These are phyloP conservation scores for Phocides pigmalion DNA, from an alignment of 1,140 invertebrate genomes.

Conservation along the genomic window DNA sequence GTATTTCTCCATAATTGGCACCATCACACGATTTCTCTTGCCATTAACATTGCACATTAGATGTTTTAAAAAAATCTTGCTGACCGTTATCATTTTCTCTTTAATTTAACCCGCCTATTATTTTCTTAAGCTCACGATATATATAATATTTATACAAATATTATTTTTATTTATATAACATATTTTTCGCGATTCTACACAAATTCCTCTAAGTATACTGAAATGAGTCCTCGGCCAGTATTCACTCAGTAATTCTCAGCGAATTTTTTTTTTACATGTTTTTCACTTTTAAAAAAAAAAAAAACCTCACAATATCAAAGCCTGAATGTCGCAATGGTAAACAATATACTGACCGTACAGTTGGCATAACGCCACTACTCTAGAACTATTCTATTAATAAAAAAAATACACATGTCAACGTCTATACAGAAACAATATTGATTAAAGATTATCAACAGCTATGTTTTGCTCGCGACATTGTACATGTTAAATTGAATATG, in stretches of 20 bases:
- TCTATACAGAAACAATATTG: constrained; percentile 6
- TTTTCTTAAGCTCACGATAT: not conserved
- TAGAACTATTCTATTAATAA: constrained; percentile 55
- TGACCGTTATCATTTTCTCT: not conserved
- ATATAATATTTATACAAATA: too few species aligned
- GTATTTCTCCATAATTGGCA: constrained; percentile 2
- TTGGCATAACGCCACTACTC: constrained; percentile 51
- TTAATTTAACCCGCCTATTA: not conserved
- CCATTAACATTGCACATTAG: not conserved
- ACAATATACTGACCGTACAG: constrained; percentile 48
- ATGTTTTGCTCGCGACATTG: too few species aligned
- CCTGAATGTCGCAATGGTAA: constrained; percentile 40
- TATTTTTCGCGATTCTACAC: too few species aligned
- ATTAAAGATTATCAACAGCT: constrained; percentile 4
- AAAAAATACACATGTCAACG: constrained; percentile 44
- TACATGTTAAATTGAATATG: too few species aligned
- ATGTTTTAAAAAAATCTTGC: not conserved
- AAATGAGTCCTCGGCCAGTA: too few species aligned
- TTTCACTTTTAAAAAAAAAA: too few species aligned
- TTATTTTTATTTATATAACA: too few species aligned
- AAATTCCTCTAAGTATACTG: too few species aligned
- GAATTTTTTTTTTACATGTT: too few species aligned
- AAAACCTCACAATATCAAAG: constrained; percentile 1
- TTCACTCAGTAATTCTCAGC: too few species aligned
- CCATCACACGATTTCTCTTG: not conserved